A percentile compares a stretch with the other conserved stretches of the same genome.
phyloP scores from a whole-genome alignment of 2,113 vertebrate species.

The Pygoscelis adeliae region DNA sequence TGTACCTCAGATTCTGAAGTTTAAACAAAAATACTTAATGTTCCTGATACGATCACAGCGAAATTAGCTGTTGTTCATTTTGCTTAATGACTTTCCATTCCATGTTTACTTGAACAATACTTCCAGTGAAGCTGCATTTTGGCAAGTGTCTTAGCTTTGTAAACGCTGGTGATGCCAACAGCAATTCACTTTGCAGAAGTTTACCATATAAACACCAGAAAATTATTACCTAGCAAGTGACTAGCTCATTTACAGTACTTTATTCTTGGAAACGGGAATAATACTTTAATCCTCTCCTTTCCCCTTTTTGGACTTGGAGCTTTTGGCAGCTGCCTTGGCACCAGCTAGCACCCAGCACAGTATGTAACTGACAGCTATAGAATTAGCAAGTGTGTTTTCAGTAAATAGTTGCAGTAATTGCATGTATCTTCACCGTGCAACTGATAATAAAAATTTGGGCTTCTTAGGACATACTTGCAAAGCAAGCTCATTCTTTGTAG shows the following conservation, averaged over 20 bases:
- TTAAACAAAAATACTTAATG: constrained; percentile 37
- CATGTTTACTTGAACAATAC: not conserved
- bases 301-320: constrained; percentile 15
- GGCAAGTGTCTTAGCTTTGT: constrained; percentile 32
- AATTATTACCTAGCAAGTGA: constrained; percentile 49
- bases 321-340: constrained; percentile 42
- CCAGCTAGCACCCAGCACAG: not conserved
- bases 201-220: constrained; percentile 51
- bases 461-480: not conserved
- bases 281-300: constrained; percentile 45
- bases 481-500: not conserved
- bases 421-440: not conserved
- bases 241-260: constrained; percentile 47
- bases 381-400: constrained; percentile 36
- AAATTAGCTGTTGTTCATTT: constrained; percentile 52
- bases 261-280: constrained; percentile 44
- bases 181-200: constrained; percentile 20
- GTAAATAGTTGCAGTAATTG: constrained; percentile 33
- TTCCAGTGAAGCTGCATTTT: constrained; percentile 26
- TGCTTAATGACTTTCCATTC: constrained; percentile 36
- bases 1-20: constrained; percentile 16
- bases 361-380: constrained; percentile 12
- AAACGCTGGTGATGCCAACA: constrained; percentile 26
- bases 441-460: not conserved
- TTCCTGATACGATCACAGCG: constrained; percentile 5